Evolutionary conservation across 1,140 invertebrate species (phyloP), one percentile per base, ranked within the genome.

Genomic region (Drepana arcuata): DNA sequence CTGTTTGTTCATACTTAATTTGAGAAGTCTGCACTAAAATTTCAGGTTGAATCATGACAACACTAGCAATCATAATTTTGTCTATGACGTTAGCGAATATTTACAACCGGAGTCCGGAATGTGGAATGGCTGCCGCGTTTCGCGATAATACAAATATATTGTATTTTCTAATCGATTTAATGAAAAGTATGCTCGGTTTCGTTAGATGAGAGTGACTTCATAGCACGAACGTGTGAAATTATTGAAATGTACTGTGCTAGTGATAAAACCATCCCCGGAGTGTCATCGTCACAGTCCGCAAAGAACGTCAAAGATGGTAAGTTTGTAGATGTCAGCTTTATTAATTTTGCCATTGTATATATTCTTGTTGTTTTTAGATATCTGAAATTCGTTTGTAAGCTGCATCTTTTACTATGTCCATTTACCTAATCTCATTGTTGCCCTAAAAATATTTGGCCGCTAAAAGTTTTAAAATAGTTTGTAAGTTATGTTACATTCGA

Each of bases 221-320:
- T 56, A 58, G 38, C 34, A 63, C 47, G 47, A 53, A 48, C 42
- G 47, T 51, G 49, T 64, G 52, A 44, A 65, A 49, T 46, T 32
- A 42, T 42, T 68, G 79, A 37, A 64, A 84, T 84, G 81, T 77
- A 84, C 56, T 84, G 81, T 80, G 77, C 77, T 57, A 77, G 68
- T 71, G 81, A 84, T 73, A 84, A 84, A 83, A 78, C 73, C 61
- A 77, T 83, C 53, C 65, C 81, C 50, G 78, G 73, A 72, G 75
- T 81, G 64, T 82, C 77, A 67, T 78, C 79, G 55, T 84, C 81
- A 40, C 78, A 84, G 59, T 81, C 79, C 67, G 72, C 81, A 39
- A 84, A 81, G 73, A 83, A 77, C 67, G 77, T 83, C 73, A 84
- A 82, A 84, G 81, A 84, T 66, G 73, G 81, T 83, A 83, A 81